A percentile compares a stretch with the other conserved stretches of the same genome.
Conservation (phyloP, 2,888 invertebrate genomes). For the Megaustenia siamemsis region DNA sequence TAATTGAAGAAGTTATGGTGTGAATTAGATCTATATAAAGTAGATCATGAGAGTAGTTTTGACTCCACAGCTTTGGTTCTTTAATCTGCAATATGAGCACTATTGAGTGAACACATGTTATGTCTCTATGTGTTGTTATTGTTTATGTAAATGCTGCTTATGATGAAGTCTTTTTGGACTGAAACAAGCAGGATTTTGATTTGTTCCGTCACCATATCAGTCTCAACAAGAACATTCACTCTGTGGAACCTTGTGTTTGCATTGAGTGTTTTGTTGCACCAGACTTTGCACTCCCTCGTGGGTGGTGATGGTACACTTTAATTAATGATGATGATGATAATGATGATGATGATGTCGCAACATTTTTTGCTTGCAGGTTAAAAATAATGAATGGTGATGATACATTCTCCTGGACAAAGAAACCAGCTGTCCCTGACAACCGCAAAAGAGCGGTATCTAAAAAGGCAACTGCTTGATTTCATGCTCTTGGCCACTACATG, state of each 20-base stretch:
- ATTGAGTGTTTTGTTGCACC: slow-evolving; percentile 20
- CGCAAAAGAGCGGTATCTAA: slow-evolving; percentile 50
- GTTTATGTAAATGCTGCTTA: slow-evolving; percentile 6
- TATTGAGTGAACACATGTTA: too few relatives aligned
- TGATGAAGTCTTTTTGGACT: slow-evolving; percentile 42
- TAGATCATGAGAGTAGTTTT: too few relatives aligned
- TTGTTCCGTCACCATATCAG: slow-evolving; percentile 37
- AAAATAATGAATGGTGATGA: slow-evolving; percentile 53
- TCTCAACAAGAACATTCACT: slow-evolving; percentile 32
- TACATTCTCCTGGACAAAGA: slow-evolving; percentile 48
- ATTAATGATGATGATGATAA: slow-evolving; percentile 30
- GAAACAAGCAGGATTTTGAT: slow-evolving; percentile 35
- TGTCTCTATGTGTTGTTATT: neutral
- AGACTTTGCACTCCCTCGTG: slow-evolving; percentile 48
- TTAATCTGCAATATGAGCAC: too few relatives aligned
- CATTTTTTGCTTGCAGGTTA: slow-evolving; percentile 50
- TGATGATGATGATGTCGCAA: slow-evolving; percentile 20
- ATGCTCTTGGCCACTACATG: slow-evolving; percentile 4
- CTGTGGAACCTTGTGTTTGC: neutral
- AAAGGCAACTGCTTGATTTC: slow-evolving; percentile 46
- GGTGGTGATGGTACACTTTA: slow-evolving; percentile 40
- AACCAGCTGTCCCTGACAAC: slow-evolving; percentile 43
- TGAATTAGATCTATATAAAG: too few relatives aligned
- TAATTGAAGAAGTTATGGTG: too few relatives aligned
- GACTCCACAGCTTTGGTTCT: too few relatives aligned